Evolutionary conservation across 2,797 vertebrate species (phyloP), one percentile per base, ranked within the genome.

Genomic region (Channallabes apus): DNA sequence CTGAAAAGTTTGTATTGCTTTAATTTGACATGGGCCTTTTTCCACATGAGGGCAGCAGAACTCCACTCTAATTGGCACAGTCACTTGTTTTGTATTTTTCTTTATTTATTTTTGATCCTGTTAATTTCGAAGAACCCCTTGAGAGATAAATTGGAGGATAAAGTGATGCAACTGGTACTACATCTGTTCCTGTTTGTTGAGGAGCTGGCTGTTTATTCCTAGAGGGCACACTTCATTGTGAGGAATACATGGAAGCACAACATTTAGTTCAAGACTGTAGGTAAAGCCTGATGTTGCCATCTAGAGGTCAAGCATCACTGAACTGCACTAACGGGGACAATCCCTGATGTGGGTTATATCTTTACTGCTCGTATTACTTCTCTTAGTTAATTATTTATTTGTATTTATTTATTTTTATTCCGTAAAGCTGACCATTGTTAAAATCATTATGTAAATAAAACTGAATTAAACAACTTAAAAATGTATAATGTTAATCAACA

Each of bases 41-140:
- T 68, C 80, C 85, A 82, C 80, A 77, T 32, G 85, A 75, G 80
- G 80, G 85, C 71, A 82, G 72, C 84, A 85, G n/a, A 82, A 56
- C 73, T 77, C 62, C 67, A 8, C n/a, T 67, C 54, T 38, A 17
- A 62, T 69, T 24, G 11, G 32, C 14, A n/a, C 7, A 54, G 29
- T 58, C 18, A 14, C 56, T 24, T 6, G 6, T 24, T 54, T n/a
- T 3, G 27, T 22, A 32, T 38, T 71, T 32, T 62, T 3, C 27
- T 69, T 6, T 38, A 24, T 56, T n/a, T 27, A 18, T 41, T 29
- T 27, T 62, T 59, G 22, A 24, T 79, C 35, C 22, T 59, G 2
- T 41, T 27, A 14, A 18, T 56, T 73, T 64, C 17, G 0, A 65
- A 54, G 14, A 32, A 64, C 6, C 3, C 11, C 20, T 2, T 7